Evolutionary conservation across 2,113 vertebrate genomes (phyloP).

Genomic region (western clawed frog (Xenopus tropicalis)): DNA sequence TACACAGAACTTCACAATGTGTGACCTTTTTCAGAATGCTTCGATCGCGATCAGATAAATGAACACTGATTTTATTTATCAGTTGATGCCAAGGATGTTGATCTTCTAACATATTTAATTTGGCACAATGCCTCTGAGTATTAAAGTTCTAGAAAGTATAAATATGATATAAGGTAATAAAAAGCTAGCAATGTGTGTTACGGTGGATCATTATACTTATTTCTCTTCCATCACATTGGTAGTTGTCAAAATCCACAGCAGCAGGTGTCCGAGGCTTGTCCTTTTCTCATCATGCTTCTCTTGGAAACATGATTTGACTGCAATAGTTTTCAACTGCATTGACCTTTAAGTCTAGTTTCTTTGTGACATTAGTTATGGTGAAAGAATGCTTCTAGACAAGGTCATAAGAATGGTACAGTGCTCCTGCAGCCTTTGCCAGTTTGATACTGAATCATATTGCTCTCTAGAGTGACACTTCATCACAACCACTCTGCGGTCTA

Average conservation of each 20-base stretch:
- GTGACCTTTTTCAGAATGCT: background rate
- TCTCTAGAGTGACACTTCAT: conserved; percentile 44
- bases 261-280: conserved; percentile 23
- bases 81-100: background rate
- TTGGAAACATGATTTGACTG: conserved; percentile 41
- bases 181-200: background rate
- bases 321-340: conserved; percentile 37
- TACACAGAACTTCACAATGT: background rate
- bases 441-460: conserved; percentile 43
- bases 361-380: conserved; percentile 44
- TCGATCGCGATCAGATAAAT: background rate
- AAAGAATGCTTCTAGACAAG: conserved; percentile 39
- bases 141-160: background rate
- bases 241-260: conserved; percentile 31
- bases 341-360: conserved; percentile 42
- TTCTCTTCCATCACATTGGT: conserved; percentile 15
- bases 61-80: background rate
- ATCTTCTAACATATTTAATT: background rate
- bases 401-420: conserved; percentile 40
- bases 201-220: conserved; percentile 14
- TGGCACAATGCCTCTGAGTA: background rate
- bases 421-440: conserved; percentile 36
- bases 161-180: background rate
- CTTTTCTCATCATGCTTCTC: conserved; percentile 38
- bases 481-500: conserved; percentile 31